A percentile compares a stretch with the other conserved stretches of the same genome.
Conservation (phyloP, 2,113 vertebrate genomes). For the Rhabdomys dilectus region DNA sequence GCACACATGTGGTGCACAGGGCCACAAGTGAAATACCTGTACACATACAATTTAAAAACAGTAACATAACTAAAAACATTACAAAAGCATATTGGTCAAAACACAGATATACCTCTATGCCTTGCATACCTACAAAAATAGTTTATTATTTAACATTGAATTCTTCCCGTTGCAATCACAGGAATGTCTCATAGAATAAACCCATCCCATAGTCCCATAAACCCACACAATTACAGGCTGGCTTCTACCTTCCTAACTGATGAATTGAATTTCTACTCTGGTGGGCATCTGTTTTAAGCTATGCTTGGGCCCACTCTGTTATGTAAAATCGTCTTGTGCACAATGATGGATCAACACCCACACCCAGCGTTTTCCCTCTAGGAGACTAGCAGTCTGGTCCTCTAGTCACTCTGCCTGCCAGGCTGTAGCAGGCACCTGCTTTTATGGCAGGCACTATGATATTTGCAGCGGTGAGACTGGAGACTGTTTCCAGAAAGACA, state of each 20-base stretch:
- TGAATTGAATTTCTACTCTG: neutral
- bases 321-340: neutral
- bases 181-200: neutral
- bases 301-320: too few relatives aligned
- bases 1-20: neutral
- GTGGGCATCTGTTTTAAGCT: neutral
- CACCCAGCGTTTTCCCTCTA: neutral
- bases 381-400: neutral
- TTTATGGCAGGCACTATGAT: neutral
- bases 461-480: too few relatives aligned
- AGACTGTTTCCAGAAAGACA: neutral
- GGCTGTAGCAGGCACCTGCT: too few relatives aligned
- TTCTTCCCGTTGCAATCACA: neutral
- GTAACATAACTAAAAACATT: neutral
- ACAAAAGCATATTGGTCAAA: neutral
- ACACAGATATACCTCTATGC: neutral
- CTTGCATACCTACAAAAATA: neutral
- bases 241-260: neutral
- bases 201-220: neutral
- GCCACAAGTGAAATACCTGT: neutral
- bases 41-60: neutral
- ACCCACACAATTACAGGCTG: neutral
- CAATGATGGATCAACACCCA: neutral
- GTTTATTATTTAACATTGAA: neutral
- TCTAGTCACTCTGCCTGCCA: neutral